These are phyloP conservation scores for Cnemophilus loriae DNA, from an alignment of 2,113 vertebrate species.

Conservation along the genomic window DNA sequence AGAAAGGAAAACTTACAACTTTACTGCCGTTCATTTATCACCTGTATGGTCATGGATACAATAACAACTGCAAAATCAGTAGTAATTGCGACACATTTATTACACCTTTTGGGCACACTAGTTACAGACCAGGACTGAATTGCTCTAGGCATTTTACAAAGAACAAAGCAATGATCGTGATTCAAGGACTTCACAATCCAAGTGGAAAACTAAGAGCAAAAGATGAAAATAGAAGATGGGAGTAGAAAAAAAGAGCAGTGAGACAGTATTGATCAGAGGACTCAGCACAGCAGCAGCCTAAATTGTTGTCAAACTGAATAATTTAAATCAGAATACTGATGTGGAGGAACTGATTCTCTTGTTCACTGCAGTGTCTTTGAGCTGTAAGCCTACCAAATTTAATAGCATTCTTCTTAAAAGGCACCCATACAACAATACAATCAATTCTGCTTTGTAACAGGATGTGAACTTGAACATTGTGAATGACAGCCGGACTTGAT, in stretches of 20 bases:
- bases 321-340: slow-evolving; percentile 42
- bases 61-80: neutral
- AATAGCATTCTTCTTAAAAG: neutral
- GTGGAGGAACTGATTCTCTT: neutral
- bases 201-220: slow-evolving; percentile 18
- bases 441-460: neutral
- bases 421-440: neutral
- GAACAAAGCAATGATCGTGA: neutral
- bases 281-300: slow-evolving; percentile 18
- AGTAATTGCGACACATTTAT: neutral
- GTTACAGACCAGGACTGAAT: neutral
- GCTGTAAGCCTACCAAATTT: neutral
- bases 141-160: neutral
- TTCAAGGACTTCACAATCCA: slow-evolving; percentile 24
- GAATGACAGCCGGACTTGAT: neutral
- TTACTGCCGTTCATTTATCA: neutral
- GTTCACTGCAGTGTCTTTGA: neutral
- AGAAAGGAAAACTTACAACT: neutral
- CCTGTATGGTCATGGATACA: neutral
- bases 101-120: neutral
- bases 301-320: slow-evolving; percentile 53
- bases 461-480: neutral
- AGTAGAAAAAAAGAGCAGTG: neutral
- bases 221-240: slow-evolving; percentile 24
- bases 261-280: slow-evolving; percentile 43